Evolutionary conservation across 30 jellyfish, hydroid and myxozoan genomes (phyloP), one percentile per base, ranked within the genome.

Genomic region (Cassiopea xamachana): DNA sequence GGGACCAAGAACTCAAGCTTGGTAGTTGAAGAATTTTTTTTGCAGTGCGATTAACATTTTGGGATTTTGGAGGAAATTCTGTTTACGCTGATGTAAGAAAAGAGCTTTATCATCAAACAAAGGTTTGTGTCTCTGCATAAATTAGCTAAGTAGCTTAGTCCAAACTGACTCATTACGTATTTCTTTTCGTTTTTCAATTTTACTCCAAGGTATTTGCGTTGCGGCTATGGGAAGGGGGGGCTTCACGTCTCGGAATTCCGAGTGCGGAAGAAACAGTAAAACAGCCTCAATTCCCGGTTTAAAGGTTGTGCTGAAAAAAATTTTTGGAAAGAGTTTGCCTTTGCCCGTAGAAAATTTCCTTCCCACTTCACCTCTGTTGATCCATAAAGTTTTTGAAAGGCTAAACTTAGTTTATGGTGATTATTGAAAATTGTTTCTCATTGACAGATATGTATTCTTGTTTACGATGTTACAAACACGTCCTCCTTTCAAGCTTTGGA

Each of bases 1-100:
- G 39, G 39, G 39, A 27, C 39, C 39, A 27, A 27, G 39, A 27
- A 27, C 39, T 27, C 39, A 27, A 27, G 0, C 39, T 27, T 27
- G 39, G 39, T 27, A 27, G 39, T 27, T 27, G 39, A 27, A 27
- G 39, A 27, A 27, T 27, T 27, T 27, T 27, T 27, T 27, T 27
- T 27, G 39, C 39, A 90, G 97, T 85, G 46, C 59, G 97, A 55
- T 73, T 90, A 1, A 82, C 97, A 49, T 90, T 90, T 59, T 90
- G 97, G 97, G 97, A 90, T 59, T 82, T 90, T 70, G 97, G 93
- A 46, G 97, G 97, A 19, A 67, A 74, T 77, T 70, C 81, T 1
- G 73, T 81, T 2, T 84, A 82, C 59, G 81, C 73, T 71, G 84
- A 82, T 60, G 93, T 90, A 47, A 64, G 97, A 48, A 82, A 83